These are phyloP conservation scores for Tribolium madens DNA, from an alignment of 1,140 invertebrate genomes.

Conservation along the genomic window DNA sequence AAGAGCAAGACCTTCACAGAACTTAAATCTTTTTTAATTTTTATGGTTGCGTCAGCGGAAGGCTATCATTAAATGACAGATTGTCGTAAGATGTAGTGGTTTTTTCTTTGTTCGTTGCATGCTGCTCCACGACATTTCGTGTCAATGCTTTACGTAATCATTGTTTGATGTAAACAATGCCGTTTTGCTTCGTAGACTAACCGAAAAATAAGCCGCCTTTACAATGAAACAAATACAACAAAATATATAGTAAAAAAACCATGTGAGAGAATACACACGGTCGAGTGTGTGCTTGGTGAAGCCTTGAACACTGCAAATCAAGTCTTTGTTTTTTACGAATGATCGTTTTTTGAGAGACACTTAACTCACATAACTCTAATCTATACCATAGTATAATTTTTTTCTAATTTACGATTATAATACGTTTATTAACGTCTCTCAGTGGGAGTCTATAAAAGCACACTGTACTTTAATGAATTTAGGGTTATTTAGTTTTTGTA, in stretches of 20 bases:
- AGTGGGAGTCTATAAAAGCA: too few species aligned
- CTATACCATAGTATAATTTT: too few species aligned
- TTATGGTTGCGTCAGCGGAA: conserved; percentile 53
- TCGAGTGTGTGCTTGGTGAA: not conserved
- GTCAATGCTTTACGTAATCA: conserved; percentile 55
- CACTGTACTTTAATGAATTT: too few species aligned
- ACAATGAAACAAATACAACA: conserved; percentile 26
- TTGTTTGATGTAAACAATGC: conserved; percentile 50
- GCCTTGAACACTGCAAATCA: not conserved
- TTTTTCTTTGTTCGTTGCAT: conserved; percentile 54
- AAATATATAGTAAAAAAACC: conserved; percentile 10
- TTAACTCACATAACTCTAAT: too few species aligned
- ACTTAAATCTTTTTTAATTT: conserved; percentile 55
- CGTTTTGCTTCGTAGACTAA: conserved; percentile 45
- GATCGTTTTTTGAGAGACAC: not conserved
- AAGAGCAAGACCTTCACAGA: conserved; percentile 51
- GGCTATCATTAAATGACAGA: conserved; percentile 54
- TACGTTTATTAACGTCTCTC: too few species aligned
- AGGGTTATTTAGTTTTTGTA: too few species aligned
- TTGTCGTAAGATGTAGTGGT: conserved; percentile 53
- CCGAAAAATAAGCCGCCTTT: conserved; percentile 36
- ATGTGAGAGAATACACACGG: conserved; percentile 26
- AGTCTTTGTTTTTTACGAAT: not conserved
- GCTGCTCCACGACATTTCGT: conserved; percentile 48
- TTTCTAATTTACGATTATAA: too few species aligned